Conservation (phyloP, 2,113 vertebrate genomes). For the Dromaius novaehollandiae region DNA sequence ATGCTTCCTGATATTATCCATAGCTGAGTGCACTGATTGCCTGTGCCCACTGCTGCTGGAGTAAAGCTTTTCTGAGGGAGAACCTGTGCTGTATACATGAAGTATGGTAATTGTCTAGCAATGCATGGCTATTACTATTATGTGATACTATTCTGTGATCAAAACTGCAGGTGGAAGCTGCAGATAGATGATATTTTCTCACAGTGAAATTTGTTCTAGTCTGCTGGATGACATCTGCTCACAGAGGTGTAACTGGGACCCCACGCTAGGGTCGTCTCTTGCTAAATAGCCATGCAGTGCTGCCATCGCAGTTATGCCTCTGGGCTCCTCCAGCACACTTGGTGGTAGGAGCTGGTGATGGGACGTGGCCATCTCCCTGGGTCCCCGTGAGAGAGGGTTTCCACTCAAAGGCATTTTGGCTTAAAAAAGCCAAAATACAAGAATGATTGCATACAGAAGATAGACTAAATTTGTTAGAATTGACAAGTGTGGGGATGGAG, state of each 20-base stretch:
- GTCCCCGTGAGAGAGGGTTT: not conserved
- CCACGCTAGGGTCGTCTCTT: not conserved
- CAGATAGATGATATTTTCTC: not conserved
- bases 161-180: not conserved
- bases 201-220: not conserved
- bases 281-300: not conserved
- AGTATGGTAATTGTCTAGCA: not conserved
- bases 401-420: not conserved
- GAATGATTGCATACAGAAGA: not conserved
- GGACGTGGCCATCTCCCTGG: not conserved
- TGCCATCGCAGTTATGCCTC: accelerated
- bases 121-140: not conserved
- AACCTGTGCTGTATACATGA: not conserved
- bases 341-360: not conserved
- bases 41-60: not conserved
- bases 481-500: not conserved
- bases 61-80: not conserved
- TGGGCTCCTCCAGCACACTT: accelerated
- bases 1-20: not conserved
- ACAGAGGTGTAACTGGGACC: not conserved
- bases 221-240: not conserved
- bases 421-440: not conserved
- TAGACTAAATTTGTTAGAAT: not conserved
- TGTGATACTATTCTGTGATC: not conserved
- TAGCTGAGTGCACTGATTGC: not conserved